Evolutionary conservation across 2,888 invertebrate genomes (phyloP).

Genomic region (Deilephila porcellus): DNA sequence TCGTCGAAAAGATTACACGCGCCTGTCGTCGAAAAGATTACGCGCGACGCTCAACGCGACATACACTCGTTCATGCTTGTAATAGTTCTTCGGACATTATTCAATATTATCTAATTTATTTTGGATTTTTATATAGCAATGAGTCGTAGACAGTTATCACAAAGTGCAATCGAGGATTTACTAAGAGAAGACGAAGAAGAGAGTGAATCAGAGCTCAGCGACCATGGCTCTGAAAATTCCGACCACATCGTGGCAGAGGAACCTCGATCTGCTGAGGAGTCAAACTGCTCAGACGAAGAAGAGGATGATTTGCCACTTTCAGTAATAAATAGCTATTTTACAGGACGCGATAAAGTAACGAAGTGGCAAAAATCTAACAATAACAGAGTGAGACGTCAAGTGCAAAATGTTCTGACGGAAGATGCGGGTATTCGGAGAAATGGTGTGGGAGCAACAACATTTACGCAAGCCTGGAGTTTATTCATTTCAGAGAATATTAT

Average conservation of each 20-base stretch:
- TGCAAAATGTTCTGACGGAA: constrained; percentile 44
- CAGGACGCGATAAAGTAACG: constrained; percentile 41
- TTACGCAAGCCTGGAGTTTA: constrained; percentile 46
- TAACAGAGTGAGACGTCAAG: constrained; percentile 41
- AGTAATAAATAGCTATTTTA: constrained; percentile 32
- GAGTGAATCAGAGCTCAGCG: no score
- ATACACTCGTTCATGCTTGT: no score
- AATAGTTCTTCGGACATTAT: no score
- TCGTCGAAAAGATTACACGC: no score
- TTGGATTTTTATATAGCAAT: no score
- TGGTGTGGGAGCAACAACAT: constrained; percentile 42
- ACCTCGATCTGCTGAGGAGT: constrained; percentile 39
- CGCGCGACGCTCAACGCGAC: no score
- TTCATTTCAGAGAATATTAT: constrained; percentile 38
- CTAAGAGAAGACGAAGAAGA: no score
- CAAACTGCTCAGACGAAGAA: constrained; percentile 39
- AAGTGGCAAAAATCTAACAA: constrained; percentile 43
- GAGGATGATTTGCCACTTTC: constrained; percentile 41
- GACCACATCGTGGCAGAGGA: constrained; percentile 22
- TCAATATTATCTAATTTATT: no score
- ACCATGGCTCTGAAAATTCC: no score
- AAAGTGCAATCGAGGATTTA: no score
- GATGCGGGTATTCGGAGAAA: constrained; percentile 42
- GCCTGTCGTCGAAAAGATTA: no score
- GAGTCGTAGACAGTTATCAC: no score